Evolutionary conservation across 2,888 invertebrate genomes (phyloP), one percentile per base, ranked within the genome.

Genomic region (Busseola fusca): DNA sequence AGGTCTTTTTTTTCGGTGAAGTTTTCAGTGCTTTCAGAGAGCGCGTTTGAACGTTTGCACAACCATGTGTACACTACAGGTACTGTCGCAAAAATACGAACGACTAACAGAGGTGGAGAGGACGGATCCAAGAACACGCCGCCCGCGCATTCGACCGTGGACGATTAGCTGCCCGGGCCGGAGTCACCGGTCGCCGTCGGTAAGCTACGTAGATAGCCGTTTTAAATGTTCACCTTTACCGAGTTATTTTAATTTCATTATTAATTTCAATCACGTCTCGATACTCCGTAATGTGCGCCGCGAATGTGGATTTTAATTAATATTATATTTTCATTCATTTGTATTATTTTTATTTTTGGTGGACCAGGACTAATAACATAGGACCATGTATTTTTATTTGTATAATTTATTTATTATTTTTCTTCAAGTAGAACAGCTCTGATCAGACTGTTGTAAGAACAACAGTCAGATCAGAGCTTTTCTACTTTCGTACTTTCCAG

Each of bases 11-110:
- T 34, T 69, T 69, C 48, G 54, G 59, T 57, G 60, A 64, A 64
- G 56, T 54, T 48, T 64, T 65, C 42, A 64, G 78, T 73, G 56
- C 52, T 67, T 79, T 74, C 54, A 67, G 63, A 64, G 58, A 59
- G 76, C 80, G 59, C 64, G 69, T 68, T 60, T 60, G 59, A 80
- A 80, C 56, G 64, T 69, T 77, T 64, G 81, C 77, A 77, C 77
- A 75, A 80, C 27, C 67, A 68, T 77, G 69, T 80, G 76, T 80
- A 80, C 70, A 77, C 77, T 76, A 76, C 77, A 77, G 77, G 77
- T 80, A 77, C 77, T 76, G 54, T 77, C 59, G 54, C 76, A 77
- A 80, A 80, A 80, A 76, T 56, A 34, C 77, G 64, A 80, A 64
- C 76, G 37, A 34, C n/a, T 77, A 80, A 60, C 69, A 77, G 64